Conservation (phyloP, 2,113 vertebrate genomes). For the Lichenostomus cassidix region DNA sequence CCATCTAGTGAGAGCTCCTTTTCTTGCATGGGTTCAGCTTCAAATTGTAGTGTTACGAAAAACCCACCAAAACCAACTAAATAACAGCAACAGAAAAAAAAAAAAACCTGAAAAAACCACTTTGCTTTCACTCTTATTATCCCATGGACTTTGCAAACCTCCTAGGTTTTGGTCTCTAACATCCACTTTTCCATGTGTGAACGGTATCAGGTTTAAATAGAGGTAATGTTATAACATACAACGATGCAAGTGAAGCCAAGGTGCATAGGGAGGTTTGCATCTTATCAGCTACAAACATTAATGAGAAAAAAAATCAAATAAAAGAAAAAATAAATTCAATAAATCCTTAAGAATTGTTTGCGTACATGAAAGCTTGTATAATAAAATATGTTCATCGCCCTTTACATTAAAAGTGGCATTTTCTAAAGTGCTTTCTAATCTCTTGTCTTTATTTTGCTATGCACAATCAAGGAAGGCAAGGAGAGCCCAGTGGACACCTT, state of each 20-base stretch:
- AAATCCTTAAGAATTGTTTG: neutral
- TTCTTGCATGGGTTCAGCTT: neutral
- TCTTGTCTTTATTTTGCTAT: neutral
- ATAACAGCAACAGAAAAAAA: neutral
- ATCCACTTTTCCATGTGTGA: neutral
- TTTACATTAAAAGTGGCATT: neutral
- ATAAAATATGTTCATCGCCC: neutral
- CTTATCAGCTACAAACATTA: neutral
- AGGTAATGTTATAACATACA: neutral
- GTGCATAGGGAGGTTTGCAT: neutral
- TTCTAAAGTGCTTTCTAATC: neutral
- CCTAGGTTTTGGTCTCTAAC: neutral
- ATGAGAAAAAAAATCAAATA: neutral
- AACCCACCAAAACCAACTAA: neutral
- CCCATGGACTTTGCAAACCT: neutral
- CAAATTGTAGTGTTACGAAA: neutral
- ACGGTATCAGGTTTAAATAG: neutral
- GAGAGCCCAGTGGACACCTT: neutral
- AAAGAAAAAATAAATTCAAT: neutral
- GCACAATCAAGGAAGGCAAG: neutral
- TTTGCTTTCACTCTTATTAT: neutral
- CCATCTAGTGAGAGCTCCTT: neutral
- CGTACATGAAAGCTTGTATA: neutral
- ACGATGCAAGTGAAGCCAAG: neutral
- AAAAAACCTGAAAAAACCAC: accelerated